Evolutionary conservation across 1,140 invertebrate species (phyloP).

Genomic region (Anastrepha ludens): DNA sequence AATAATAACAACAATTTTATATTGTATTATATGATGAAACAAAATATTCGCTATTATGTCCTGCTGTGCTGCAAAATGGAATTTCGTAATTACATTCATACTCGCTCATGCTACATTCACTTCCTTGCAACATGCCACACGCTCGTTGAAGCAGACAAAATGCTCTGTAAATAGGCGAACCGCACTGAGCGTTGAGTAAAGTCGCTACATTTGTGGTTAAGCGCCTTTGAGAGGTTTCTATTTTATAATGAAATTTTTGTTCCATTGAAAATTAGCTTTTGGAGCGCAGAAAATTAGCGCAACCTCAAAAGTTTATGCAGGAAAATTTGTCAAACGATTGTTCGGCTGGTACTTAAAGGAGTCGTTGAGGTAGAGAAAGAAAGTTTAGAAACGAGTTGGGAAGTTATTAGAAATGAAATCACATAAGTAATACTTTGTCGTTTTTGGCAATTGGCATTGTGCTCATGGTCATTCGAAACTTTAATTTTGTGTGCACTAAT

Average conservation of each 20-base stretch:
- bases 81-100: conserved; percentile 52
- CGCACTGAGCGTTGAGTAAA: neutral
- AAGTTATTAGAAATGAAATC: too few relatives aligned
- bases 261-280: conserved; percentile 32
- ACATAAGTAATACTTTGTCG: too few relatives aligned
- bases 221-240: conserved; percentile 26
- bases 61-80: conserved; percentile 46
- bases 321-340: neutral
- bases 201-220: conserved; percentile 43
- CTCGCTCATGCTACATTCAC: neutral
- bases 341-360: neutral
- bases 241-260: conserved; percentile 44
- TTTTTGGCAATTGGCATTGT: too few relatives aligned
- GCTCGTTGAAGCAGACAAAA: conserved; percentile 39
- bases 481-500: too few relatives aligned
- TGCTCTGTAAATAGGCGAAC: neutral
- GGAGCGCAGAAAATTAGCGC: neutral
- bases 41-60: conserved; percentile 48
- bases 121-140: neutral
- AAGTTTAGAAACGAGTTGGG: too few relatives aligned
- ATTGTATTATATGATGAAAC: neutral
- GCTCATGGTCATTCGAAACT: too few relatives aligned
- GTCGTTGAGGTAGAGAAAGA: too few relatives aligned
- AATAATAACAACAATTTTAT: neutral
- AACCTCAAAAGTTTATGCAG: neutral